Conservation (phyloP, 2,888 invertebrate genomes). For the Synanthedon andrenaeformis region DNA sequence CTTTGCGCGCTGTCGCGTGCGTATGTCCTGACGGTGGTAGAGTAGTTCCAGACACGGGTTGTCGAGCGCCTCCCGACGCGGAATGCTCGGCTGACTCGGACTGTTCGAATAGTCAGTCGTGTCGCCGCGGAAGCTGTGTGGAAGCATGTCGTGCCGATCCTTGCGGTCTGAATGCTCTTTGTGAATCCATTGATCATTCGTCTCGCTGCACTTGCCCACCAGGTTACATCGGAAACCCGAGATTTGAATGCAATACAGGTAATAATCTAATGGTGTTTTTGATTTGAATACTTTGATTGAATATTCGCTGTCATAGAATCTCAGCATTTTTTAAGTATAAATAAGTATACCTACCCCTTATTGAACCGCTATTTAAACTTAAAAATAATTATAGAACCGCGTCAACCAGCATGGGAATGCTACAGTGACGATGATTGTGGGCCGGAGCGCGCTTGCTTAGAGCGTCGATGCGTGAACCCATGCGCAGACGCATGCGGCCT, state of each 20-base stretch:
- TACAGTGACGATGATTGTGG: constrained; percentile 82
- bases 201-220: constrained; percentile 83
- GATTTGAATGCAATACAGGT: constrained; percentile 79
- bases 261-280: constrained; percentile 17
- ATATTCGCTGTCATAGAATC: no score
- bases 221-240: constrained; percentile 83
- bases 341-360: no score
- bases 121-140: constrained; percentile 80
- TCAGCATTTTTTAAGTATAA: no score
- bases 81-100: constrained; percentile 81
- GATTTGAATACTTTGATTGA: neutral
- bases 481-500: constrained; percentile 82
- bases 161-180: constrained; percentile 87
- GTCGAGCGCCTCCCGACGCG: constrained; percentile 71
- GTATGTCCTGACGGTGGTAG: constrained; percentile 87
- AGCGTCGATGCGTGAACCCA: constrained; percentile 83
- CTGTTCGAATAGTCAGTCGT: constrained; percentile 80
- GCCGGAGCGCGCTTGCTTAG: constrained; percentile 79
- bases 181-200: constrained; percentile 80
- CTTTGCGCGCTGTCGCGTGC: constrained; percentile 87
- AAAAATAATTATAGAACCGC: constrained; percentile 34
- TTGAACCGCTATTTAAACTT: no score
- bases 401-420: constrained; percentile 75
- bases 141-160: constrained; percentile 82
- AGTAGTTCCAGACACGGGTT: constrained; percentile 78